These are phyloP conservation scores for Aphyosemion australe DNA, from an alignment of 2,113 vertebrate genomes.

Conservation along the genomic window DNA sequence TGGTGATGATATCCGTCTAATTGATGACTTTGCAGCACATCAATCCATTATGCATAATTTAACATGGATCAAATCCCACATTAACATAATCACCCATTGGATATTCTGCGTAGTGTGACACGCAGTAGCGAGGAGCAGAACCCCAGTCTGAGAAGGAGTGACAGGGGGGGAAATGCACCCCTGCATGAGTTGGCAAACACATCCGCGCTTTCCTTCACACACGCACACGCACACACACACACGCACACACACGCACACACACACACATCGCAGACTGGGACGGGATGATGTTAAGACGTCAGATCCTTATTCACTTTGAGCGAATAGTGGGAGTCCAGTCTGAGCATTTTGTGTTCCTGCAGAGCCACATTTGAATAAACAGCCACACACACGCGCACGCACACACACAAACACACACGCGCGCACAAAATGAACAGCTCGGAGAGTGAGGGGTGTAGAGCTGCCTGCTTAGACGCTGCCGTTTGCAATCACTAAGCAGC, in stretches of 20 bases:
- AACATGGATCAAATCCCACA: slow-evolving; percentile 83
- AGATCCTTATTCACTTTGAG: slow-evolving; percentile 74
- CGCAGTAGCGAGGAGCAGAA: slow-evolving; percentile 68
- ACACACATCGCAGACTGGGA: slow-evolving; percentile 26
- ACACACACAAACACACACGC: slow-evolving; percentile 42
- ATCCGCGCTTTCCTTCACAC: slow-evolving; percentile 35
- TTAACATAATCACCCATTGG: slow-evolving; percentile 84
- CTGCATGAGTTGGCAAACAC: slow-evolving; percentile 71
- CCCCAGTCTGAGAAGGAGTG: slow-evolving; percentile 70
- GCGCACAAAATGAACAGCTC: slow-evolving; percentile 56
- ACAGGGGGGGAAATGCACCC: slow-evolving; percentile 66
- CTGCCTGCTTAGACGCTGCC: slow-evolving; percentile 88
- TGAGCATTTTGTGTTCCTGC: slow-evolving; percentile 68
- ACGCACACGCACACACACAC: neutral
- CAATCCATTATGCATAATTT: slow-evolving; percentile 87
- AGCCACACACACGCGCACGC: slow-evolving; percentile 54
- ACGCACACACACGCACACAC: slow-evolving; percentile 10
- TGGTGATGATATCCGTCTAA: slow-evolving; percentile 81
- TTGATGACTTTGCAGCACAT: slow-evolving; percentile 86
- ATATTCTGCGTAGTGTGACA: slow-evolving; percentile 81
- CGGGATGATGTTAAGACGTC: slow-evolving; percentile 78
- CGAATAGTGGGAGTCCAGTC: slow-evolving; percentile 72
- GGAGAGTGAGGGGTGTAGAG: slow-evolving; percentile 87
- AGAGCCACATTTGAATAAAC: slow-evolving; percentile 70
- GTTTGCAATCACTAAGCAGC: slow-evolving; percentile 98